Evolutionary conservation across 2,888 invertebrate species (phyloP).

Genomic region (Cremastinae sp.): DNA sequence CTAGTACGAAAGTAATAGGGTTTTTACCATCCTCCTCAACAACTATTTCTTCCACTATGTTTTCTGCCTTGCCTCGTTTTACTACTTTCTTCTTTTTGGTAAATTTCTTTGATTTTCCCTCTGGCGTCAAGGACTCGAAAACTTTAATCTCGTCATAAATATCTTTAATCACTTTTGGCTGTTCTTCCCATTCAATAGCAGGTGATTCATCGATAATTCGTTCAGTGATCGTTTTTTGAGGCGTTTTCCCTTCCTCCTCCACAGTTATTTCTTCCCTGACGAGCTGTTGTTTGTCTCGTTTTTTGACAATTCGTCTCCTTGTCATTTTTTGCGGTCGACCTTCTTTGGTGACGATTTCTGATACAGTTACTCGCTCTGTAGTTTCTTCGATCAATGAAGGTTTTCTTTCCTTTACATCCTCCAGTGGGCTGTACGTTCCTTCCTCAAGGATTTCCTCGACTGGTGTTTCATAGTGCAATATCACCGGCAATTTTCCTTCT

Average conservation of each 20-base stretch:
- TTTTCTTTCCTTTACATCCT: slow-evolving; percentile 72
- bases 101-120: slow-evolving; percentile 72
- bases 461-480: slow-evolving; percentile 73
- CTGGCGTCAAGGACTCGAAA: slow-evolving; percentile 69
- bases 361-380: slow-evolving; percentile 59
- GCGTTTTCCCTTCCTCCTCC: slow-evolving; percentile 79
- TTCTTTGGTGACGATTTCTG: slow-evolving; percentile 63
- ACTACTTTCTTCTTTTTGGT: slow-evolving; percentile 76
- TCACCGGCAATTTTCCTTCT: slow-evolving; percentile 74
- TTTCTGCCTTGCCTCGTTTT: slow-evolving; percentile 70
- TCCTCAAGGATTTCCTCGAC: slow-evolving; percentile 71
- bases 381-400: slow-evolving; percentile 74
- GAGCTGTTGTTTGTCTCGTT: slow-evolving; percentile 72
- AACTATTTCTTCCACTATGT: slow-evolving; percentile 78
- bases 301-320: slow-evolving; percentile 69
- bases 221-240: slow-evolving; percentile 64
- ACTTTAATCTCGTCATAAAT: slow-evolving; percentile 74
- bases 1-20: slow-evolving; percentile 78
- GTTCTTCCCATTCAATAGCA: slow-evolving; percentile 49
- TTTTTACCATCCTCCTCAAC: slow-evolving; percentile 77
- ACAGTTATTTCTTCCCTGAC: slow-evolving; percentile 63
- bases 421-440: slow-evolving; percentile 71
- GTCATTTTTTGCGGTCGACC: slow-evolving; percentile 70
- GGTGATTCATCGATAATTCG: slow-evolving; percentile 68
- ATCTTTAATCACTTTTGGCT: slow-evolving; percentile 62